These are phyloP conservation scores for Phaethornis superciliosus DNA, from an alignment of 2,113 vertebrate species.

Conservation along the genomic window DNA sequence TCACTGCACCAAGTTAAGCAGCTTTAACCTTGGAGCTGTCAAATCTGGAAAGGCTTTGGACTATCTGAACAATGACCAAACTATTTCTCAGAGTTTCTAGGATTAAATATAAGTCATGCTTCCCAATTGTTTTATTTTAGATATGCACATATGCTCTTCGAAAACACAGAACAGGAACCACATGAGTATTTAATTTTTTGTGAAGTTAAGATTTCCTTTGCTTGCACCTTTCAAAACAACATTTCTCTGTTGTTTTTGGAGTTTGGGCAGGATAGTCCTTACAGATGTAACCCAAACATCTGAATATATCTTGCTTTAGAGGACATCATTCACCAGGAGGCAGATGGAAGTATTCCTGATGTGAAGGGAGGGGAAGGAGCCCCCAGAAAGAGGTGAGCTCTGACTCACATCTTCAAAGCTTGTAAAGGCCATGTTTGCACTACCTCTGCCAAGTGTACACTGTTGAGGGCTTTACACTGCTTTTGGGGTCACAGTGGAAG, in stretches of 20 bases:
- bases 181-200: not conserved
- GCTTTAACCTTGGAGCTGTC: not conserved
- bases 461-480: not conserved
- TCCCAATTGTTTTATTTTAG: not conserved
- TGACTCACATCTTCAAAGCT: not conserved
- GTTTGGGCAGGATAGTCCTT: not conserved
- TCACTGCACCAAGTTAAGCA: not conserved
- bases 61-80: not conserved
- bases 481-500: not conserved
- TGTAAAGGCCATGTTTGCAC: not conserved
- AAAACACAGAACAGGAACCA: not conserved
- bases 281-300: not conserved
- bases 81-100: slow-evolving; percentile 1
- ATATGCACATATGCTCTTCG: not conserved
- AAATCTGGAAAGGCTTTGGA: not conserved
- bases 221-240: not conserved
- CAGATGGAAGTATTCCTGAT: not conserved
- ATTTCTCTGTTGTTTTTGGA: not conserved
- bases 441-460: not conserved
- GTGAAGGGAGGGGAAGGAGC: not conserved
- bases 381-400: not conserved
- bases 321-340: not conserved
- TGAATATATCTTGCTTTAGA: not conserved
- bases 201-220: not conserved
- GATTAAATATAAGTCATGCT: not conserved